A percentile compares a stretch with the other conserved stretches of the same genome.
phyloP scores from a whole-genome alignment of 2,888 invertebrate species.

The Mamestra brassicae region DNA sequence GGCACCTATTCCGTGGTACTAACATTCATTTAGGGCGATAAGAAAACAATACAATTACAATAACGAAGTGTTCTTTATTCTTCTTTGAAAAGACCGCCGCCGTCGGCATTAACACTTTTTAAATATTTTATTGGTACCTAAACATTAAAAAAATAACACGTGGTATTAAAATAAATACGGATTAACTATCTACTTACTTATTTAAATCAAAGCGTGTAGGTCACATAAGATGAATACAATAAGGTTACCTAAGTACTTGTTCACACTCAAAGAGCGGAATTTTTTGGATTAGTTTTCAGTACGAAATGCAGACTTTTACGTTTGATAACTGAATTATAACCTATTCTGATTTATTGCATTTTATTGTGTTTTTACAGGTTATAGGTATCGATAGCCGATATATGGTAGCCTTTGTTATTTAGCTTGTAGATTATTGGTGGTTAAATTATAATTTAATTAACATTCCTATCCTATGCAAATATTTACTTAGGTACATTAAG shows the following conservation, averaged over 20 bases:
- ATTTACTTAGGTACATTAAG: not conserved
- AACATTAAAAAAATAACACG: not conserved
- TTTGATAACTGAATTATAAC: not conserved
- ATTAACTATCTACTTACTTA: not conserved
- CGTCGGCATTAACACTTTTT: constrained; percentile 15
- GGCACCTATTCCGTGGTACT: not conserved
- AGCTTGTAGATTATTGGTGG: not conserved
- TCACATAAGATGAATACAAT: not conserved
- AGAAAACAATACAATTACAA: constrained; percentile 29
- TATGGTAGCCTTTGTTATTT: not conserved
- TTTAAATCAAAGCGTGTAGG: not conserved
- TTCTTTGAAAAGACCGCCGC: constrained; percentile 32
- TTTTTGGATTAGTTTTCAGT: not conserved
- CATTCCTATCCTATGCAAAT: not conserved
- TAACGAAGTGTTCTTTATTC: not conserved
- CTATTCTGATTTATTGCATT: not conserved
- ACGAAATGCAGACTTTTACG: not conserved
- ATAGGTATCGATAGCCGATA: too few relatives aligned
- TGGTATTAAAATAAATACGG: not conserved
- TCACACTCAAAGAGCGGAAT: not conserved
- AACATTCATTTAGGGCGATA: constrained; percentile 2
- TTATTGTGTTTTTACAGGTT: not conserved
- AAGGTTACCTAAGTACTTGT: not conserved
- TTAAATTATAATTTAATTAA: not conserved
- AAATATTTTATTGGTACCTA: not conserved